phyloP scores from a whole-genome alignment of 2,113 vertebrate genomes.

The Cinclus cinclus region DNA sequence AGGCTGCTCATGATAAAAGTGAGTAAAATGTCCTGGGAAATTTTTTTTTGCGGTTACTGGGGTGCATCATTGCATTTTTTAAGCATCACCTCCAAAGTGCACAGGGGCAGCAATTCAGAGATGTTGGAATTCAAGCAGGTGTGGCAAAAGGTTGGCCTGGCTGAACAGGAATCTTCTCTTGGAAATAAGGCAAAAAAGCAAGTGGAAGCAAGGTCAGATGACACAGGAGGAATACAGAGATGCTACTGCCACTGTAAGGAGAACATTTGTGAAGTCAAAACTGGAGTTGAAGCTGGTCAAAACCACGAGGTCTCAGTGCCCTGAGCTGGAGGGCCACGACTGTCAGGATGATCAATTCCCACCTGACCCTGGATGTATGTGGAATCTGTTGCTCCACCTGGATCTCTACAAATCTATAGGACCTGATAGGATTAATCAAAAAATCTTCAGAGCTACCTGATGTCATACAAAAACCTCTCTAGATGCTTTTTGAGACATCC shows the following conservation, averaged over 20 bases:
- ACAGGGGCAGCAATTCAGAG: neutral
- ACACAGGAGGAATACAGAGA: neutral
- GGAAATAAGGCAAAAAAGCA: neutral
- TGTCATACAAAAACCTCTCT: neutral
- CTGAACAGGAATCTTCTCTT: neutral
- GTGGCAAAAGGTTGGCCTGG: neutral
- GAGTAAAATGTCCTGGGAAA: neutral
- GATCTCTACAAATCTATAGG: neutral
- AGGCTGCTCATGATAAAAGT: neutral
- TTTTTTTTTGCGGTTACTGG: neutral
- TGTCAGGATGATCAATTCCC: neutral
- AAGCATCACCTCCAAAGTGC: neutral
- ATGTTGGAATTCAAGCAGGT: neutral
- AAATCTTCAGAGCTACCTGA: neutral
- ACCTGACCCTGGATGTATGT: neutral
- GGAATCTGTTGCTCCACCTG: neutral
- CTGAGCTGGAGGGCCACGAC: neutral
- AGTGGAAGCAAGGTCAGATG: neutral
- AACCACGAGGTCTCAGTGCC: neutral
- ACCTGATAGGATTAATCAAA: neutral
- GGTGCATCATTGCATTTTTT: neutral
- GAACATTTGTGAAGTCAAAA: neutral
- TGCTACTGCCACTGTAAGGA: neutral
- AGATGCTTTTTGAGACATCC: neutral
- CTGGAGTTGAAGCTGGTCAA: fast-evolving